A percentile compares a stretch with the other conserved stretches of the same genome.
Evolutionary conservation across 1,140 invertebrate genomes (phyloP).

Genomic region (Drosophila rhopaloa): DNA sequence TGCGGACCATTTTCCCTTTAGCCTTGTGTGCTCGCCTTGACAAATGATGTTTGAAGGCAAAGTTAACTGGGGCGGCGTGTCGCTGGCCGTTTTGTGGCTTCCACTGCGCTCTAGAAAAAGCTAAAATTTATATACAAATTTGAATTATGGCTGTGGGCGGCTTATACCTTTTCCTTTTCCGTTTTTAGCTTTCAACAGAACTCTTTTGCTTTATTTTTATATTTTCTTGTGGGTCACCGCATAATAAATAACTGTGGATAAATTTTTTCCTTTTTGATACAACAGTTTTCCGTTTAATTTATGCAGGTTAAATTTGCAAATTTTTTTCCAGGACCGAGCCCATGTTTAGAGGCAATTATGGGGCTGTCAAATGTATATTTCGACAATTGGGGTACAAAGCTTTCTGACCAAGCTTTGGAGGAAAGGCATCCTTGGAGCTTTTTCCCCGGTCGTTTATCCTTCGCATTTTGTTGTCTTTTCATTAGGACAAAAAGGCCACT

Average conservation of each 20-base stretch:
- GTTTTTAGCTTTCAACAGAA: slow-evolving; percentile 62
- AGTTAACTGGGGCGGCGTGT: slow-evolving; percentile 58
- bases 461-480: slow-evolving; percentile 54
- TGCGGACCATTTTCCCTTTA: slow-evolving; percentile 19
- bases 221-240: slow-evolving; percentile 41
- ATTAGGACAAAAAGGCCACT: slow-evolving; percentile 46
- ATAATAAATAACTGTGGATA: slow-evolving; percentile 71
- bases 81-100: slow-evolving; percentile 39
- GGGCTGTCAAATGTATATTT: slow-evolving; percentile 47
- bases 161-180: slow-evolving; percentile 48
- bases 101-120: slow-evolving; percentile 9
- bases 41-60: slow-evolving; percentile 65
- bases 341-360: slow-evolving; percentile 46
- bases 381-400: slow-evolving; percentile 42
- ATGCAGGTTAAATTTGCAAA: slow-evolving; percentile 57
- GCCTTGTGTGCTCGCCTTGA: slow-evolving; percentile 37
- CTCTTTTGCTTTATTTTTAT: slow-evolving; percentile 43
- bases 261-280: slow-evolving; percentile 42
- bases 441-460: slow-evolving; percentile 15
- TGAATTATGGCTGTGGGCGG: slow-evolving; percentile 59
- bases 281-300: slow-evolving; percentile 56
- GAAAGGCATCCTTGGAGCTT: slow-evolving; percentile 7
- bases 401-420: slow-evolving; percentile 36
- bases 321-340: slow-evolving; percentile 13
- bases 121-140: slow-evolving; percentile 67